Percentiles rank a stretch among this genome's conserved stretches.
Conservation (phyloP, 64 coral and sea anemone genomes). For the Pocillopora verrucosa region DNA sequence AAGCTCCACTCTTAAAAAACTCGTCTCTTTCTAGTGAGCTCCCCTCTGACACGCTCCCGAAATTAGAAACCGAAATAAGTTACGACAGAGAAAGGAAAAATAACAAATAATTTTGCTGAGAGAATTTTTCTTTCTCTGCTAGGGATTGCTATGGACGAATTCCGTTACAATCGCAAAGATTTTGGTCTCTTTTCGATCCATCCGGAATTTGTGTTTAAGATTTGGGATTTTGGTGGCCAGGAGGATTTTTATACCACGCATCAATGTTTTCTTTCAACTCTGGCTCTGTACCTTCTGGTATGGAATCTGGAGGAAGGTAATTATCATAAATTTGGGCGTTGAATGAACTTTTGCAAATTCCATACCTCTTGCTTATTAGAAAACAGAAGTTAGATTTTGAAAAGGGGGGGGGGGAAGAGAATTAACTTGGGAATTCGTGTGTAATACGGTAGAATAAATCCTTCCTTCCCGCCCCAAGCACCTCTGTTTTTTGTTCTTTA, state of each 20-base stretch:
- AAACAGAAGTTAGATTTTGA: too few species aligned
- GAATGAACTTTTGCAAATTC: neutral
- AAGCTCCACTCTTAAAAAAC: too few species aligned
- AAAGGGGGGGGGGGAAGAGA: too few species aligned
- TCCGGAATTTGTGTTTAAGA: slow-evolving; percentile 75
- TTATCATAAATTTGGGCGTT: neutral
- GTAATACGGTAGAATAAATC: too few species aligned
- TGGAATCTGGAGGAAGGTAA: slow-evolving; percentile 84
- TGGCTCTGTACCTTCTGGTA: slow-evolving; percentile 87
- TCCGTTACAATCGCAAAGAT: slow-evolving; percentile 46
- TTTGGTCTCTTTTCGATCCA: slow-evolving; percentile 20
- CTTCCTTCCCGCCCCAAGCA: too few species aligned
- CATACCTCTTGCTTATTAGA: too few species aligned
- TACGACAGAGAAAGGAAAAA: too few species aligned
- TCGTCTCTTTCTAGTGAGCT: too few species aligned
- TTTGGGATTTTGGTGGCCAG: slow-evolving; percentile 97
- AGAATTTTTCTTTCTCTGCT: neutral
- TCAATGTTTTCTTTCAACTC: slow-evolving; percentile 91
- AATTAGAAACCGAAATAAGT: too few species aligned
- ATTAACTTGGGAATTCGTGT: too few species aligned
- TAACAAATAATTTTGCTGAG: neutral
- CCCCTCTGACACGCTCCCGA: too few species aligned
- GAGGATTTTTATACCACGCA: slow-evolving; percentile 95
- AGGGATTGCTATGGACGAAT: slow-evolving; percentile 91
- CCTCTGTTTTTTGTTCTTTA: too few species aligned